Evolutionary conservation across 92 coral and sea anemone species (phyloP), one percentile per base, ranked within the genome.

Genomic region (Heliopora coerulea): DNA sequence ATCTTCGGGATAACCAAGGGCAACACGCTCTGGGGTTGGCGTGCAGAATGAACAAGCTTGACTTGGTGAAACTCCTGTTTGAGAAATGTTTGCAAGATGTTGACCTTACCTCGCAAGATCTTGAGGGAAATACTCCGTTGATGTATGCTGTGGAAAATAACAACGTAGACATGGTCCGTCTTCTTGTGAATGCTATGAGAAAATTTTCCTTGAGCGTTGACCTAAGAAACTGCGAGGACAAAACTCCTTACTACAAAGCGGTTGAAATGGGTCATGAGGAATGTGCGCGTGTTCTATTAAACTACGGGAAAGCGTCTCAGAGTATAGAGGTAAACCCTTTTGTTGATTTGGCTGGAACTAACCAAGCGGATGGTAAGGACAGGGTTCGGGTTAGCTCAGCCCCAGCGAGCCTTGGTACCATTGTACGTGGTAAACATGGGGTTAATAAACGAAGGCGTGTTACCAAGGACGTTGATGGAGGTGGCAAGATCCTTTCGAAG

Each of bases 221-320:
- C 67, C 84, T 83, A 19, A 62, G 98, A 32, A 93, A 93, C 61
- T 41, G 67, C 54, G 95, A 82, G 13, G 98, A 93, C 75, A 85
- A 86, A 54, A 93, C 98, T n/a, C 92, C 99, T 54, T 95, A 90
- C 59, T 83, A 86, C n/a, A 90, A 90, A 83, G 99, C 99, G 19
- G 78, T 85, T 52, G 84, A 70, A 21, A 40, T 79, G 29, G 97
- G 99, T 25, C 65, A 35, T 34, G 79, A 68, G 40, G 91, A 88
- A 41, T 95, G 99, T 49, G 95, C 96, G 20, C 18, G 68, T 29
- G 59, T 95, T 59, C 70, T 95, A 32, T 62, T 80, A 33, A 68
- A 86, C 25, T 86, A 85, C 27, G 96, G 97, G 9, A 81, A 79
- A 67, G 97, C 99, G 2, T 95, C 99, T 0, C 81, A 54, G 35